Evolutionary conservation across 1,140 invertebrate genomes (phyloP), one percentile per base, ranked within the genome.

Genomic region (Samia ricini): DNA sequence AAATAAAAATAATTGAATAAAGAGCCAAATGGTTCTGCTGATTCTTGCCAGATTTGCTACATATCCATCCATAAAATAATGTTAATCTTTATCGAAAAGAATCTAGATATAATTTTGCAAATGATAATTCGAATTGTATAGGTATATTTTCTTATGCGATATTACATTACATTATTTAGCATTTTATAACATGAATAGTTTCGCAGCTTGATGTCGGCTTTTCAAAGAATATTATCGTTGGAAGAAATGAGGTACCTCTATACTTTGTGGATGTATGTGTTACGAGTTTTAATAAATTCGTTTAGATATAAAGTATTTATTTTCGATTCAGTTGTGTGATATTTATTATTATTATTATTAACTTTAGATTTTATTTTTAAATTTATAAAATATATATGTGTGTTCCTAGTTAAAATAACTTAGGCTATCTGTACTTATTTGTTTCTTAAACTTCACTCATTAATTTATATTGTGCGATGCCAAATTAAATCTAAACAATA

Each of bases 171-270:
- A 87, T 86, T 80, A 73, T 77, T 80, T 89, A 88, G 85, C 79
- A 79, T 80, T 83, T 81, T 85, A 83, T 74, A n/a, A n/a, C 77
- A 81, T 82, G 74, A 80, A 77, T 89, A 89, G 84, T 77, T 85
- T 88, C 83, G 82, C 87, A 81, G 81, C 80, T 85, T 83, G 83
- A 88, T 86, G 85, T 89, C 87, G 81, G 84, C 84, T 89, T 84
- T 83, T 85, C 82, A 84, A 88, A 89, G 33, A 85, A 86, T 87
- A 79, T 90, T 87, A 81, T 82, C 83, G 79, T 72, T 85, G 84
- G 83, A 85, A 85, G 80, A 78, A 85, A 81, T 78, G 83, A 88
- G 85, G 85, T 88, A 88, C 80, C 75, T 86, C 12, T n/a, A 10
- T 52, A 79, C 85, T 77, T 72, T 81, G 79, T 88, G 81, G 83